Percentiles rank a stretch among this genome's conserved stretches.
These are phyloP conservation scores for Zophobas morio DNA, from an alignment of 1,140 invertebrate genomes.

Conservation along the genomic window DNA sequence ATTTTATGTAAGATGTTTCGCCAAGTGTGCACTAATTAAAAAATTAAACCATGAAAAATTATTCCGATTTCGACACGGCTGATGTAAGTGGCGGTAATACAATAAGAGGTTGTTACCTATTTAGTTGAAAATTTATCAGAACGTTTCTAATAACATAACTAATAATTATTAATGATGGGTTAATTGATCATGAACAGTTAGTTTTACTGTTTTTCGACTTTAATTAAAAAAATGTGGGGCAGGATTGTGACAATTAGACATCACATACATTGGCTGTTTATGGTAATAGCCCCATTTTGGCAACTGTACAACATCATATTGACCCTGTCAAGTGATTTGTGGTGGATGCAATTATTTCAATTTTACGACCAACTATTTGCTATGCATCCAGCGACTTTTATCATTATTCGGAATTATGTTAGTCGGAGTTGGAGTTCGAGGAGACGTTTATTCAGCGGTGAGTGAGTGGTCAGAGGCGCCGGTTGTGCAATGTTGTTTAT, in stretches of 20 bases:
- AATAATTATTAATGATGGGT: no score
- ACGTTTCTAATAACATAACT: background rate
- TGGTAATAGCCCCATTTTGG: background rate
- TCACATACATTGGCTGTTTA: no score
- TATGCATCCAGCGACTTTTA: no score
- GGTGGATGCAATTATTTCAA: background rate
- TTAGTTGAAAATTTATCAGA: conserved; percentile 23
- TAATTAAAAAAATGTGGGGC: no score
- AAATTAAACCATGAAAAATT: conserved; percentile 46
- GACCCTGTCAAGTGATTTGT: background rate
- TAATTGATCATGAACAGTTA: background rate
- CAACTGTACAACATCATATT: background rate
- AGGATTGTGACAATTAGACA: no score
- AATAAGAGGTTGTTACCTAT: conserved; percentile 7
- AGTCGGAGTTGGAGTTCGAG: no score
- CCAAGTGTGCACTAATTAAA: conserved; percentile 50
- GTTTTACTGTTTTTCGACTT: background rate
- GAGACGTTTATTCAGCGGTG: background rate
- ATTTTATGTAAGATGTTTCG: conserved; percentile 51
- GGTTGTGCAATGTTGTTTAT: background rate
- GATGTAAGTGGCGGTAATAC: conserved; percentile 17
- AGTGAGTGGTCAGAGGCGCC: background rate
- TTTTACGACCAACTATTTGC: background rate
- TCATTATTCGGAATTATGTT: no score
- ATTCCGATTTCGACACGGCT: conserved; percentile 48